Percentiles rank a stretch among this genome's conserved stretches.
phyloP scores from a whole-genome alignment of 2,888 invertebrate species.

The Eremobia ochroleuca region DNA sequence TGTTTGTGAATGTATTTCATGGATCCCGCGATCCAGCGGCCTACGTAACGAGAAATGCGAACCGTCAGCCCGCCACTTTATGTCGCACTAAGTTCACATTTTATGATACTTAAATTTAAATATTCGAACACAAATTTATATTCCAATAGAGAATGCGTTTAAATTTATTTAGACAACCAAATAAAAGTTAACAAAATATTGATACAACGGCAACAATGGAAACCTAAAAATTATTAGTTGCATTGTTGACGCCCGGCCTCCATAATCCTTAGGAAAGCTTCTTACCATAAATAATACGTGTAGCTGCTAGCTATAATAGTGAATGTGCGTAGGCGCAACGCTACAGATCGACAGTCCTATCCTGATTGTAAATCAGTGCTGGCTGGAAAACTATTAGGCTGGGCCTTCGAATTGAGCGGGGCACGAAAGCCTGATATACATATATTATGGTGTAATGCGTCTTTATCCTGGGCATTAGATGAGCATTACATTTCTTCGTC shows the following conservation, averaged over 20 bases:
- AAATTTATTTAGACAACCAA: slow-evolving; percentile 70
- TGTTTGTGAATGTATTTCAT: slow-evolving; percentile 80
- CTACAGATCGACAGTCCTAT: slow-evolving; percentile 87
- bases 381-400: slow-evolving; percentile 78
- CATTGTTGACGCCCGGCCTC: slow-evolving; percentile 89
- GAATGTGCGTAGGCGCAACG: slow-evolving; percentile 85
- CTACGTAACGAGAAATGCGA: slow-evolving; percentile 69
- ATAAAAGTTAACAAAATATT: slow-evolving; percentile 74
- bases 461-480: slow-evolving; percentile 57
- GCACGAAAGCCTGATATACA: slow-evolving; percentile 62
- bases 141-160: slow-evolving; percentile 59
- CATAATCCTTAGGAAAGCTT: slow-evolving; percentile 89
- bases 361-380: slow-evolving; percentile 90
- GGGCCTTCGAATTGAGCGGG: slow-evolving; percentile 69
- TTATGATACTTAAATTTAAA: slow-evolving; percentile 68
- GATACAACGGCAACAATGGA: slow-evolving; percentile 71
- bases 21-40: slow-evolving; percentile 59
- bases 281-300: slow-evolving; percentile 91
- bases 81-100: slow-evolving; percentile 68
- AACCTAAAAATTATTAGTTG: slow-evolving; percentile 78
- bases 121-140: slow-evolving; percentile 67
- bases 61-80: slow-evolving; percentile 69
- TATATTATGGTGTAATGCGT: slow-evolving; percentile 60
- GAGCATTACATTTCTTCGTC: slow-evolving; percentile 53
- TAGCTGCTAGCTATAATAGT: slow-evolving; percentile 88